Conservation (phyloP, 1,140 invertebrate genomes). For the Metopolophium dirhodum region DNA sequence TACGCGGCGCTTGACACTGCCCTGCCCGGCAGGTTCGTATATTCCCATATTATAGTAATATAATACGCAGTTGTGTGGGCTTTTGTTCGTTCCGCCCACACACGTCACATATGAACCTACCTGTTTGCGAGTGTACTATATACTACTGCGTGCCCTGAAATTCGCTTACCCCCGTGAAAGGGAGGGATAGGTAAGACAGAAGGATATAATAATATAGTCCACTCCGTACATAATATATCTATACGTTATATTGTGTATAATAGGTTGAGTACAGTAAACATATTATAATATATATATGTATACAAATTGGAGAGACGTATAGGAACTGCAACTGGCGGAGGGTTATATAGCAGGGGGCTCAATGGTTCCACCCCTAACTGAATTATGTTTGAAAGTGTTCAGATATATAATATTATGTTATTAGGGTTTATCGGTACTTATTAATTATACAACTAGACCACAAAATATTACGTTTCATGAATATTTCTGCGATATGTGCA, state of each 20-base stretch:
- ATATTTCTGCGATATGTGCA: neutral
- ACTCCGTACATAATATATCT: no score
- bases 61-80: neutral
- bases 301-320: neutral
- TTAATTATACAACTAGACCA: neutral
- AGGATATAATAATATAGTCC: neutral
- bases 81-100: neutral
- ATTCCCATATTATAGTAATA: neutral
- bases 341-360: neutral
- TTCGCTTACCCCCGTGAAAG: neutral
- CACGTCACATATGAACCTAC: neutral
- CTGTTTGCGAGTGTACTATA: neutral
- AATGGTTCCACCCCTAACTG: neutral
- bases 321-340: neutral
- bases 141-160: neutral
- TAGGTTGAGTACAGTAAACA: neutral
- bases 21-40: neutral
- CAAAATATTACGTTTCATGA: neutral
- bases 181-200: neutral
- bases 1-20: neutral
- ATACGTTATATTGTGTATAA: neutral
- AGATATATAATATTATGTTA: neutral
- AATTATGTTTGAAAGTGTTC: neutral
- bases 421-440: neutral
- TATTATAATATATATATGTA: neutral